These are phyloP conservation scores for Sisyra terminalis DNA, from an alignment of 2,888 invertebrate genomes.

Conservation along the genomic window DNA sequence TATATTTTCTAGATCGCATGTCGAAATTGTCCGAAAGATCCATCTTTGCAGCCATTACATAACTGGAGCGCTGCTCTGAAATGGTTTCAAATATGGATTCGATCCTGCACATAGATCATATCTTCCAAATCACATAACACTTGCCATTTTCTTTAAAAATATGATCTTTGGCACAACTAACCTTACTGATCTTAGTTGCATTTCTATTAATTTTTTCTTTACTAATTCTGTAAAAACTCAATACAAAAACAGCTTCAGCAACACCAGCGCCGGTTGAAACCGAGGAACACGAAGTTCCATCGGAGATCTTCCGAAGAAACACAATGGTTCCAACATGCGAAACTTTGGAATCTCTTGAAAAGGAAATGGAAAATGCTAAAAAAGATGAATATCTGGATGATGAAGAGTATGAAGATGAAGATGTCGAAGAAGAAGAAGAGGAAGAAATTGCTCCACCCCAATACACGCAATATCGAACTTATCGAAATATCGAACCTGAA, in stretches of 20 bases:
- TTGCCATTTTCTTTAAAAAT: neutral
- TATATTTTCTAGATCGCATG: conserved; percentile 1
- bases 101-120: too few species aligned
- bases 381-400: conserved; percentile 27
- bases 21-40: too few species aligned
- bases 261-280: conserved; percentile 13
- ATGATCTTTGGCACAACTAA: neutral
- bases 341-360: conserved; percentile 19
- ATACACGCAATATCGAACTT: too few species aligned
- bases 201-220: neutral
- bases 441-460: neutral
- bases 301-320: conserved; percentile 8
- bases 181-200: neutral
- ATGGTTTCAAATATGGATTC: too few species aligned
- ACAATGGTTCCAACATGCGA: conserved; percentile 17
- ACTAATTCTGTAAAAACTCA: neutral
- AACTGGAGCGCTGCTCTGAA: too few species aligned
- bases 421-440: conserved; percentile 13
- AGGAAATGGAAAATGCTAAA: conserved; percentile 17
- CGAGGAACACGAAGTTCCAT: conserved; percentile 14
- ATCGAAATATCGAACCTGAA: neutral
- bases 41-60: too few species aligned
- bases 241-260: conserved; percentile 1
- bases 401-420: conserved; percentile 31
- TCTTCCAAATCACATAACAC: too few species aligned